Base-by-base conservation (phyloP, 2,113 vertebrate genomes). In the Lepus timidus region DNA sequence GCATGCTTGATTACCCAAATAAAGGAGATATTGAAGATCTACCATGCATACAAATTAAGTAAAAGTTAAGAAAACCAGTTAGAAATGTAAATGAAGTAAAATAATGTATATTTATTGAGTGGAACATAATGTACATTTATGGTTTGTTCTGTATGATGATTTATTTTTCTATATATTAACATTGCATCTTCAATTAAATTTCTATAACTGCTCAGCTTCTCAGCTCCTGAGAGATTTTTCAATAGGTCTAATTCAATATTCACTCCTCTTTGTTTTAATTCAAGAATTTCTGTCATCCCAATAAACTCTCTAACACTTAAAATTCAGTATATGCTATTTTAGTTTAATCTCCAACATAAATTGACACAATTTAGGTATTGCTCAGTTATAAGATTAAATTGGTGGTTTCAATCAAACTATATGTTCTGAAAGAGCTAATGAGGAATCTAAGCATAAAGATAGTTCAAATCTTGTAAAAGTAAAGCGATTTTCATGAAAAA, bases 401-500 rank as follows among this genome's bases (percentile, higher is more conserved):
- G 9, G 17, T 55, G 25, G 1, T 29, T 23, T 76, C 68, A 80
- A 92, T 90, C 27, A 44, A 82, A 85, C 91, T 68, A 93, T 62
- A 78, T 78, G 33, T 0, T 27, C 44, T 91, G n/a, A 88, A 91
- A 82, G 51, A 94, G 25, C n/a, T 67, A 85, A 4, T 71, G n/a
- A 78, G 17, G 10, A 85, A 68, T 75, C 25, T 81, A 88, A 95
- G 88, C 31, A 79, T 81, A 91, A 76, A 29, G 14, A 33, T 71
- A 64, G 5, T 88, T 88, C 62, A 88, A 90, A 78, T 71, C 20
- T 91, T 81, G 27, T 64, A 33, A 94, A 89, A 93, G 90, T 78
- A 16, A 73, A 52, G 11, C 19, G 3, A 1, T 65, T 73, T 79
- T 68, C 36, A 62, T 61, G 58, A 58, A 81, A 86, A 95, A 75